A percentile compares a stretch with the other conserved stretches of the same genome.
Conservation (phyloP, 2,113 vertebrate species). For the Tichodroma muraria region DNA sequence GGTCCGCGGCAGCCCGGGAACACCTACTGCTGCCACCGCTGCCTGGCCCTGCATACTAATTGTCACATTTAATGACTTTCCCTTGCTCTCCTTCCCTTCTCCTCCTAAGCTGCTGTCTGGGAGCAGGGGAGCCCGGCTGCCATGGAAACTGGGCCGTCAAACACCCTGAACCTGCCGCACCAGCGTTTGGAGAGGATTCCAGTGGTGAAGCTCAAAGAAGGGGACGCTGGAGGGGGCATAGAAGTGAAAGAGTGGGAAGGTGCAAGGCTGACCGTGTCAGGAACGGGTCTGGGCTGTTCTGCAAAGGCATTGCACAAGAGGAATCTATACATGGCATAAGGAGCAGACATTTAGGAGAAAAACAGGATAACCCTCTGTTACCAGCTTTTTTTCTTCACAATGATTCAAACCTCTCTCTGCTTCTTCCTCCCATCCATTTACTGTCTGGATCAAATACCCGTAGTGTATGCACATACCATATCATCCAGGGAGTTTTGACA, state of each 20-base stretch:
- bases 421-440: neutral
- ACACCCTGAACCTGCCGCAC: constrained; percentile 54
- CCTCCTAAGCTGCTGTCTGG: constrained; percentile 65
- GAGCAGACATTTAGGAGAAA: neutral
- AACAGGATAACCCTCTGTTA: neutral
- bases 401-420: neutral
- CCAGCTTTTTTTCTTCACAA: neutral
- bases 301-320: neutral
- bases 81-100: constrained; percentile 38
- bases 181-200: constrained; percentile 57
- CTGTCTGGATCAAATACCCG: neutral
- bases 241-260: neutral
- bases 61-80: constrained; percentile 84
- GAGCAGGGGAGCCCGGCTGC: constrained; percentile 74
- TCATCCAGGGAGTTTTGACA: neutral
- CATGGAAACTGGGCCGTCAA: constrained; percentile 81
- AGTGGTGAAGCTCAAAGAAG: constrained; percentile 58
- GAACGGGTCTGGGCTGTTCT: neutral
- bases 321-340: neutral
- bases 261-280: neutral
- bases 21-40: neutral
- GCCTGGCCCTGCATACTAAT: constrained; percentile 84
- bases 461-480: neutral
- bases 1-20: neutral
- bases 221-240: neutral